Percentiles rank a stretch among this genome's conserved stretches.
Evolutionary conservation across 2,113 vertebrate genomes (phyloP).

Genomic region (Pteropus alecto): DNA sequence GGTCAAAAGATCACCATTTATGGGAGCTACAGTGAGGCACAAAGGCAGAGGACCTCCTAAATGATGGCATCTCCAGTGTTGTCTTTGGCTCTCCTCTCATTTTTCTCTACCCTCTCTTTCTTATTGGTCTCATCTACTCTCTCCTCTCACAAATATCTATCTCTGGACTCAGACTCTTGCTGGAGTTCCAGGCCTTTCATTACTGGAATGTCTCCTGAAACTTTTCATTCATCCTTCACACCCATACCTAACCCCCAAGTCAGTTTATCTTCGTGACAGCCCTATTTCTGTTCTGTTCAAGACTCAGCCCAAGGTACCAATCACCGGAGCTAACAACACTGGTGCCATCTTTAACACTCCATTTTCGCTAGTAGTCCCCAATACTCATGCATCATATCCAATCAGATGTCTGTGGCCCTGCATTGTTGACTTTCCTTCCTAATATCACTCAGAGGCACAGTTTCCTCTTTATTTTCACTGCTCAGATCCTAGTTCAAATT

Average conservation of each 20-base stretch:
- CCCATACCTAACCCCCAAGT: background rate
- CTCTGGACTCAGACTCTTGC: background rate
- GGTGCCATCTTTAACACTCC: fast-evolving
- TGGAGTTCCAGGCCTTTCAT: background rate
- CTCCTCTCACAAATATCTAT: background rate
- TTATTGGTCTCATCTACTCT: background rate
- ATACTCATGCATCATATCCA: fast-evolving
- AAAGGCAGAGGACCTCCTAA: background rate
- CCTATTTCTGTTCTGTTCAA: background rate
- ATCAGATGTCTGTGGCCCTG: background rate
- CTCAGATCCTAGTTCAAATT: background rate
- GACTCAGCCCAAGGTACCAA: background rate
- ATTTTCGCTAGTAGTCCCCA: background rate
- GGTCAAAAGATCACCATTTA: background rate
- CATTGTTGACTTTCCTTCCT: background rate
- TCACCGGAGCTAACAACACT: background rate
- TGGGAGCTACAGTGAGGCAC: background rate
- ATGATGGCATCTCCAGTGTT: no score
- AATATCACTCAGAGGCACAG: background rate
- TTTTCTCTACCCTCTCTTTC: background rate
- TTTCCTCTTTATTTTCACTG: background rate
- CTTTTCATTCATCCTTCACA: background rate
- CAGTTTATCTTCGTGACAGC: background rate
- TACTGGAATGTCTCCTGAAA: background rate
- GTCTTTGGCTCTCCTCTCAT: background rate